These are phyloP conservation scores for Nebria ingens DNA, from an alignment of 1,140 invertebrate genomes.

Conservation along the genomic window DNA sequence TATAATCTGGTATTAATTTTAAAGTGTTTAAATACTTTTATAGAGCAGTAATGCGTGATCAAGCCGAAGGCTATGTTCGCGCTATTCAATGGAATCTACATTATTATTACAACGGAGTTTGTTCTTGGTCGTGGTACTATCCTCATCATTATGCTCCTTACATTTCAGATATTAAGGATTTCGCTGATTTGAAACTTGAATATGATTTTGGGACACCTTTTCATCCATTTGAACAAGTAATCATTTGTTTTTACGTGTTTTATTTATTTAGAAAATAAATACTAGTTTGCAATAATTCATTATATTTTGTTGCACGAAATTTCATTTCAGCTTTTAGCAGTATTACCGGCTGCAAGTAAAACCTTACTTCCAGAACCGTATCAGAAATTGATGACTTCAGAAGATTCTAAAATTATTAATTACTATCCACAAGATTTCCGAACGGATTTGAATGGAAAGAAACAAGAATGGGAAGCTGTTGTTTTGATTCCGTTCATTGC, in stretches of 20 bases:
- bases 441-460: conserved; percentile 87
- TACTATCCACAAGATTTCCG: conserved; percentile 88
- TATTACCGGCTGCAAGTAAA: conserved; percentile 77
- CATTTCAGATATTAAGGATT: conserved; percentile 84
- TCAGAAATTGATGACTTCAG: conserved; percentile 70
- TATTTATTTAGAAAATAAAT: conserved; percentile 12
- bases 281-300: no score
- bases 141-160: conserved; percentile 94
- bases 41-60: conserved; percentile 65
- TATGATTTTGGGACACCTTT: conserved; percentile 85
- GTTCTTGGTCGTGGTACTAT: conserved; percentile 97
- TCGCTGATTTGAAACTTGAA: conserved; percentile 57
- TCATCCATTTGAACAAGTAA: conserved; percentile 82
- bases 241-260: neutral
- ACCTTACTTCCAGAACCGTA: conserved; percentile 70
- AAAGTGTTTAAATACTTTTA: conserved; percentile 23
- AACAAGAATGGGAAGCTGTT: conserved; percentile 95
- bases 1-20: conserved; percentile 9
- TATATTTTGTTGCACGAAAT: no score
- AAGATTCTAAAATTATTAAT: conserved; percentile 73
- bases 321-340: conserved; percentile 64
- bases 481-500: conserved; percentile 96
- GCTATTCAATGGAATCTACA: conserved; percentile 94
- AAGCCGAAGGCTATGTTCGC: conserved; percentile 78
- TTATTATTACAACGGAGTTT: conserved; percentile 94